Evolutionary conservation across 2,797 vertebrate species (phyloP), one percentile per base, ranked within the genome.

Genomic region (Silurus aristotelis): DNA sequence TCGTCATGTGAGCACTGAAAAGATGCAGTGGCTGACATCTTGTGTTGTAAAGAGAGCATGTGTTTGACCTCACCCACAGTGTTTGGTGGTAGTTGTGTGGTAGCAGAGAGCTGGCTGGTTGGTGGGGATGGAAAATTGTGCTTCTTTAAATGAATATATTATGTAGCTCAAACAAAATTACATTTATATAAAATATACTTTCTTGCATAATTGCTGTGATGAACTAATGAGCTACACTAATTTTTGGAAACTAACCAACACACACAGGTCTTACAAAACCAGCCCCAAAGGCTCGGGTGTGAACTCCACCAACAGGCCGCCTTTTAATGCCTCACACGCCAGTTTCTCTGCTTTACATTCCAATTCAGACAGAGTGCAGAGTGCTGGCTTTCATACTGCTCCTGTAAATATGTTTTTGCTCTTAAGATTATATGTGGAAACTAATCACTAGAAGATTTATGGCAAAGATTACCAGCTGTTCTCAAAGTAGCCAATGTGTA

Each of bases 401-500:
- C n/a, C 76, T 63, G 20, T 63, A 79, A 46, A 79, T 61, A n/a
- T 46, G 20, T 46, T 79, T 46, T 17, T 27, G 38, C 76, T 46
- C 38, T 46, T 12, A 4, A 80, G 14, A 19, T 58, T 58, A 43
- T 15, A 43, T 64, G 66, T 63, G 64, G 56, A 78, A 86, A 78
- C 83, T 66, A 52, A 82, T 77, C 56, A 63, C 85, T 83, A 84
- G 80, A 72, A 84, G 56, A 76, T 71, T 81, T 31, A 77, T 81
- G 22, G 19, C 76, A 83, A 80, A 83, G 83, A 27, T 60, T 86
- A 84, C 83, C 0, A 43, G 82, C 88, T 84, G 86, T 89, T 75
- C 84, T 82, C n/a, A 89, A 85, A 87, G 86, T 70, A 75, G 67
- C 89, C 90, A 87, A 82, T 81, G 15, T 52, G 66, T 63, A 70